phyloP scores from a whole-genome alignment of 2,888 invertebrate genomes.

The Lamellibrachia columna region DNA sequence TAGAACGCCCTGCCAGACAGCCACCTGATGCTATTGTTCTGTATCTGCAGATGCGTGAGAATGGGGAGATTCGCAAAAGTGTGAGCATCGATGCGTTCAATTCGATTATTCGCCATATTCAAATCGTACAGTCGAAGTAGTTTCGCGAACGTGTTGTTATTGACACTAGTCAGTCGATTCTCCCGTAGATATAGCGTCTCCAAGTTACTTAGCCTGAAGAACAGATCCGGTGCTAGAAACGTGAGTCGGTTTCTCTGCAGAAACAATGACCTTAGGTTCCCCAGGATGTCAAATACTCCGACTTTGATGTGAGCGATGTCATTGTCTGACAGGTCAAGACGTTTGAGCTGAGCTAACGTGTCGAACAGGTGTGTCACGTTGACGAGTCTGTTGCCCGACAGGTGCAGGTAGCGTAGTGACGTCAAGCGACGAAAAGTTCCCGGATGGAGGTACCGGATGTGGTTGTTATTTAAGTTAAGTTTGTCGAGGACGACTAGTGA shows the following conservation, averaged over 20 bases:
- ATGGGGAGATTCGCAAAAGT: not conserved
- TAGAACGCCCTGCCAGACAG: not conserved
- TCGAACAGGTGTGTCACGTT: not conserved
- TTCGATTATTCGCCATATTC: slow-evolving; percentile 7
- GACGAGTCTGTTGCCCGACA: not conserved
- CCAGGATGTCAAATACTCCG: not conserved
- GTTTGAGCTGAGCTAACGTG: not conserved
- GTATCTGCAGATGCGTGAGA: slow-evolving; percentile 1
- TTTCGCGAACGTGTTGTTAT: not conserved
- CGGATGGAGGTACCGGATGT: not conserved
- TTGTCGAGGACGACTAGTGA: not conserved
- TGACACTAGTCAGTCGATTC: slow-evolving; percentile 13
- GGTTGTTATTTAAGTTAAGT: not conserved
- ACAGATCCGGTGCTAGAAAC: not conserved
- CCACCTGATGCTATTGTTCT: not conserved
- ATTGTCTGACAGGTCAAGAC: not conserved
- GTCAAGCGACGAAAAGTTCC: not conserved
- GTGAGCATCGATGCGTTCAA: not conserved
- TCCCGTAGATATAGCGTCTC: not conserved
- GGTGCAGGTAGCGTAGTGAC: not conserved
- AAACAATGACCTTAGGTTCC: not conserved
- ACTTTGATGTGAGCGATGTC: not conserved
- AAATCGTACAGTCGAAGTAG: not conserved
- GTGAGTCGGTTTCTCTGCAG: not conserved
- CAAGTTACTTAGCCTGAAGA: not conserved